A percentile compares a stretch with the other conserved stretches of the same genome.
These are phyloP conservation scores for Pogona vitticeps DNA, from an alignment of 2,113 vertebrate genomes.

Conservation along the genomic window DNA sequence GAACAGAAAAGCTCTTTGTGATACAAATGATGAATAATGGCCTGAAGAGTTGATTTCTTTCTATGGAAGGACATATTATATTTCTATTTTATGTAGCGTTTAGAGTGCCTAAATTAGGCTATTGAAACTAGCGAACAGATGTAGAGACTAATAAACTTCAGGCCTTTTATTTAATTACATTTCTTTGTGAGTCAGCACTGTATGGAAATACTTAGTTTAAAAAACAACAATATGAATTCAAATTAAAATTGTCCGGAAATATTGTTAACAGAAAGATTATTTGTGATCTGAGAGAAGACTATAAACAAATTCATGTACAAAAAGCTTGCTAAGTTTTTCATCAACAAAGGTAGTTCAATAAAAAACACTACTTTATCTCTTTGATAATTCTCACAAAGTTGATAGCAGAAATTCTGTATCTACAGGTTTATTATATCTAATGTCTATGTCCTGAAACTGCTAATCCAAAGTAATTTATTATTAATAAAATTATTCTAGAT, in stretches of 20 bases:
- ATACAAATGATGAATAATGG: conserved; percentile 80
- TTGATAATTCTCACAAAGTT: conserved; percentile 39
- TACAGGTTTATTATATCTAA: conserved; percentile 65
- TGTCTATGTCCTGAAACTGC: conserved; percentile 65
- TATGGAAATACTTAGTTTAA: conserved; percentile 66
- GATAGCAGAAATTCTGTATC: conserved; percentile 72
- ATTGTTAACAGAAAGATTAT: not conserved
- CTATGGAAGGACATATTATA: conserved; percentile 85
- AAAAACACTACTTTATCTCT: conserved; percentile 27
- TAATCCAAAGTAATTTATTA: conserved; percentile 67
- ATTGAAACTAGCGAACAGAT: conserved; percentile 80
- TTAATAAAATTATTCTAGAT: conserved; percentile 66
- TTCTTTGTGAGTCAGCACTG: conserved; percentile 71
- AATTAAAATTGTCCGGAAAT: conserved; percentile 68
- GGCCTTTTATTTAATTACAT: conserved; percentile 82
- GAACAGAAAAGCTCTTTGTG: conserved; percentile 72
- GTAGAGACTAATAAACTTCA: conserved; percentile 80
- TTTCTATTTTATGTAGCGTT: conserved; percentile 86
- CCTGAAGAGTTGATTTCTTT: conserved; percentile 84
- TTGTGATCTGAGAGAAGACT: not conserved
- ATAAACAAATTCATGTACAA: conserved; percentile 9
- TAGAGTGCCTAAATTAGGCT: conserved; percentile 89
- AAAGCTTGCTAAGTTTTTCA: conserved; percentile 29
- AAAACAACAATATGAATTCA: conserved; percentile 69
- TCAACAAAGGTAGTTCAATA: conserved; percentile 29